These are phyloP conservation scores for Leptopilina drosophilae DNA, from an alignment of 2,888 invertebrate genomes.

Conservation along the genomic window DNA sequence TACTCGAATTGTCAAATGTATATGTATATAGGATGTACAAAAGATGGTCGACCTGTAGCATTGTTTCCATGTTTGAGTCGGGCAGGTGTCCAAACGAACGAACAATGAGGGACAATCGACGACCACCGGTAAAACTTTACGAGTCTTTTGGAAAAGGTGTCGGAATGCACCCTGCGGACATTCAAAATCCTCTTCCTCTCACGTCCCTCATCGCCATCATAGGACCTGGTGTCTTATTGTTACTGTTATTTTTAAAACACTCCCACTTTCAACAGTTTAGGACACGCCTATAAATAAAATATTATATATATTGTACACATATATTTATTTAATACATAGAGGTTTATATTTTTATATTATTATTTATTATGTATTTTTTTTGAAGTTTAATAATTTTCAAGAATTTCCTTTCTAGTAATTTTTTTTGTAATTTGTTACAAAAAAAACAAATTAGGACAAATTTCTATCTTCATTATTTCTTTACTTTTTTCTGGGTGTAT, in stretches of 20 bases:
- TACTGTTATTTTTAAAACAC: slow-evolving; percentile 35
- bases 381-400: too few relatives aligned
- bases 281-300: too few relatives aligned
- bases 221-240: slow-evolving; percentile 31
- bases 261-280: not conserved
- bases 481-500: too few relatives aligned
- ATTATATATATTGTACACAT: too few relatives aligned
- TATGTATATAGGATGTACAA: slow-evolving; percentile 10
- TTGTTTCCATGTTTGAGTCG: slow-evolving; percentile 50
- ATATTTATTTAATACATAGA: too few relatives aligned
- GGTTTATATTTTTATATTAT: too few relatives aligned
- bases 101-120: slow-evolving; percentile 64
- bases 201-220: not conserved
- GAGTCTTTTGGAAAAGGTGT: slow-evolving; percentile 40
- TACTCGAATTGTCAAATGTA: slow-evolving; percentile 39
- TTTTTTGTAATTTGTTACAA: too few relatives aligned
- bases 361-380: too few relatives aligned
- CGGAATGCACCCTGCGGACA: slow-evolving; percentile 27
- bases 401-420: too few relatives aligned
- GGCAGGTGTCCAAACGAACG: slow-evolving; percentile 58
- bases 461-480: too few relatives aligned
- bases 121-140: slow-evolving; percentile 64
- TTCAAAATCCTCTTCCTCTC: slow-evolving; percentile 7
- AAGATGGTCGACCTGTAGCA: slow-evolving; percentile 34
- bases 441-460: too few relatives aligned